These are phyloP conservation scores for Columba guinea DNA, from an alignment of 2,797 vertebrate genomes.

Conservation along the genomic window DNA sequence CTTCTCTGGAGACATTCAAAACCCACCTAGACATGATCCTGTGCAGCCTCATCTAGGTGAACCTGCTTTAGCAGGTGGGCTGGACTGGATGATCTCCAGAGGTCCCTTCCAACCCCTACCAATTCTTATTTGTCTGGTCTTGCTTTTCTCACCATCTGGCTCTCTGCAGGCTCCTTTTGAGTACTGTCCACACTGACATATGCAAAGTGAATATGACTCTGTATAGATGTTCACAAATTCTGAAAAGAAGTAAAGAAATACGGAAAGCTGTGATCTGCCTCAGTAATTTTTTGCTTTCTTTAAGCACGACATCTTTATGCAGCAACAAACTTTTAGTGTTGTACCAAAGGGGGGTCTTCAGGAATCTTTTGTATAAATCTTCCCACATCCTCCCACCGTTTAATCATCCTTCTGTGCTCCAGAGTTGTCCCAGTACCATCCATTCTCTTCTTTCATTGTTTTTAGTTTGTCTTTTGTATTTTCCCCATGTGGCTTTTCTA, in stretches of 20 bases:
- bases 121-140: background rate
- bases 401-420: conserved; percentile 28
- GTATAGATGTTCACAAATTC: background rate
- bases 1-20: no score
- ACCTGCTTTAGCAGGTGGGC: no score
- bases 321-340: background rate
- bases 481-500: conserved; percentile 1
- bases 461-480: background rate
- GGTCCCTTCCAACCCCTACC: no score
- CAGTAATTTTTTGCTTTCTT: background rate
- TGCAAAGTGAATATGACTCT: background rate
- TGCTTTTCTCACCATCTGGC: background rate
- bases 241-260: background rate
- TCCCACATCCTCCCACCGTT: background rate
- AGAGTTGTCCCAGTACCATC: conserved; percentile 10
- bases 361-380: conserved; percentile 11
- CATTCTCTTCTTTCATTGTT: conserved; percentile 17
- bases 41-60: no score
- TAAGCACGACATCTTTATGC: background rate
- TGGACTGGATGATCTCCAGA: no score
- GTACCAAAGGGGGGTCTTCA: conserved; percentile 26
- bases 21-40: no score
- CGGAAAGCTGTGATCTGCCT: background rate
- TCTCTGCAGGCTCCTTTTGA: background rate
- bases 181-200: background rate